Evolutionary conservation across 2,888 invertebrate genomes (phyloP).

Genomic region (Syrista parreyssii): DNA sequence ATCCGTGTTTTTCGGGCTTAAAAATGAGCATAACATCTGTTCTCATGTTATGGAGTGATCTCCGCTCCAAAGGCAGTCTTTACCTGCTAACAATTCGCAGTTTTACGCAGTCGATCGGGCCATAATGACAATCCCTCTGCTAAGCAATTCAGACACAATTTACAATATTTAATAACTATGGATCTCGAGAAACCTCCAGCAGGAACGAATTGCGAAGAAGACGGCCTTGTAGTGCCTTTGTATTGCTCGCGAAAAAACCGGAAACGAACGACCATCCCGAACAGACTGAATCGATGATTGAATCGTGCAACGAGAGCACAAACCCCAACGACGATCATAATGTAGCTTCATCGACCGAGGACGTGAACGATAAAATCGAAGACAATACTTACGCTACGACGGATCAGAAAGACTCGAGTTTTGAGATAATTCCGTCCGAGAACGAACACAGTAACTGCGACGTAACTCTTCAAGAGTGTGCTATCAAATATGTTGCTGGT

Average conservation of each 20-base stretch:
- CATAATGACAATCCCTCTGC: constrained; percentile 28
- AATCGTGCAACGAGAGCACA: too few relatives aligned
- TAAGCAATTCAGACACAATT: constrained; percentile 28
- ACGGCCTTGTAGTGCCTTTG: too few relatives aligned
- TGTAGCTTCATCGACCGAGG: too few relatives aligned
- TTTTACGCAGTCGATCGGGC: constrained; percentile 21
- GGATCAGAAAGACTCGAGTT: too few relatives aligned
- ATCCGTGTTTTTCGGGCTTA: constrained; percentile 39
- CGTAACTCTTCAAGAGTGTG: constrained; percentile 8
- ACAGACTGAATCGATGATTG: too few relatives aligned
- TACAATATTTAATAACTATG: constrained; percentile 24
- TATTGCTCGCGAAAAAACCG: too few relatives aligned
- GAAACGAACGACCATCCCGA: too few relatives aligned
- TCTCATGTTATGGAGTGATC: constrained; percentile 26
- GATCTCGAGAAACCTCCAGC: constrained; percentile 21
- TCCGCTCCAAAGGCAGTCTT: constrained; percentile 17
- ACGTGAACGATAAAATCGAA: too few relatives aligned
- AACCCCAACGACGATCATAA: too few relatives aligned
- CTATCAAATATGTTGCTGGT: too few relatives aligned
- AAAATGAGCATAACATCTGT: constrained; percentile 34
- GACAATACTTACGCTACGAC: too few relatives aligned
- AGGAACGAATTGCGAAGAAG: constrained; percentile 25
- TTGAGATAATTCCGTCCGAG: background rate
- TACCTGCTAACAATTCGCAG: constrained; percentile 30
- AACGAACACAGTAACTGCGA: background rate